These are phyloP conservation scores for Trinectes maculatus DNA, from an alignment of 2,113 vertebrate genomes.

Conservation along the genomic window DNA sequence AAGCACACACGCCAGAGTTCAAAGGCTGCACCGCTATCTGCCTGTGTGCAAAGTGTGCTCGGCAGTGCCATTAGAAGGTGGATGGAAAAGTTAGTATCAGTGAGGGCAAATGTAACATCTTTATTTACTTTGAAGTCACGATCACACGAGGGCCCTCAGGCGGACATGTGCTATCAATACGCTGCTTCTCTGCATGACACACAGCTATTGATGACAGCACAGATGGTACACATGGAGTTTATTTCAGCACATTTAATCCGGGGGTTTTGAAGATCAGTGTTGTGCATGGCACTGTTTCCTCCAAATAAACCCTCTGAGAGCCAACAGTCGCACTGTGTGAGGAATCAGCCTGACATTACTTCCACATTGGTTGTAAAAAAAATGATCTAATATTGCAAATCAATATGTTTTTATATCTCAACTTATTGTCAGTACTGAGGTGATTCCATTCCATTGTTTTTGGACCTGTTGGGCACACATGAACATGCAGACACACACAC, in stretches of 20 bases:
- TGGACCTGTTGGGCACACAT: no score
- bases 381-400: neutral
- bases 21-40: constrained; percentile 39
- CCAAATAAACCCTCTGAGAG: no score
- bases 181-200: constrained; percentile 9
- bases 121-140: constrained; percentile 53
- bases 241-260: constrained; percentile 4
- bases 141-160: constrained; percentile 11
- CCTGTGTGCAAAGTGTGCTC: constrained; percentile 14
- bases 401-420: no score
- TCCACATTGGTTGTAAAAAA: neutral
- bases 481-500: no score
- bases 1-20: constrained; percentile 14
- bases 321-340: no score
- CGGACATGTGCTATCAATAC: constrained; percentile 30
- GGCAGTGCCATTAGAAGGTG: neutral
- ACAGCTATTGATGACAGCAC: neutral
- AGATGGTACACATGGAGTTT: constrained; percentile 12
- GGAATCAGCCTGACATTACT: neutral
- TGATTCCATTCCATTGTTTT: neutral
- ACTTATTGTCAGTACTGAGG: neutral
- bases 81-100: constrained; percentile 9
- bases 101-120: constrained; percentile 30
- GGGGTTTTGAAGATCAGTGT: no score
- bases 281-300: no score